phyloP scores from a whole-genome alignment of 2,113 vertebrate genomes.

The Cyprinodon brontotheroides region DNA sequence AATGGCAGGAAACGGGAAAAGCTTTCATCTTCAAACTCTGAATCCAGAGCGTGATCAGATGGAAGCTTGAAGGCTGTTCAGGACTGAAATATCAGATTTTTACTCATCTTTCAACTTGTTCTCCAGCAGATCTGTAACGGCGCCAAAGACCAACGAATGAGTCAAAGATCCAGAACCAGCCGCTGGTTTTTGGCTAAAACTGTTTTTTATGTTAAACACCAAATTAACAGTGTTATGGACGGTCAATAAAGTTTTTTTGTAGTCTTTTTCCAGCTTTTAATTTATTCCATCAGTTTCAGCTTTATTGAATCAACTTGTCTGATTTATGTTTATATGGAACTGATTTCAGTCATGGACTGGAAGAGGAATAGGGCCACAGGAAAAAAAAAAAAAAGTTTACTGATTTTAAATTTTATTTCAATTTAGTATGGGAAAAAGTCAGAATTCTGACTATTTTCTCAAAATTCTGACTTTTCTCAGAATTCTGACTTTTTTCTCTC shows the following conservation, averaged over 20 bases:
- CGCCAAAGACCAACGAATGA: neutral
- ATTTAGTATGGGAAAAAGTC: too few species aligned
- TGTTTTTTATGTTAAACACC: too few species aligned
- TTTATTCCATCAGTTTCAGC: neutral
- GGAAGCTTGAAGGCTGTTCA: neutral
- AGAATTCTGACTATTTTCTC: too few species aligned
- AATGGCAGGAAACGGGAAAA: neutral
- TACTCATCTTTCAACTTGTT: constrained; percentile 4
- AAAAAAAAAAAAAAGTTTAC: too few species aligned
- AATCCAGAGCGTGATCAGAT: neutral
- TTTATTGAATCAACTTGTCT: neutral
- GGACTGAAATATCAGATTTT: constrained; percentile 2
- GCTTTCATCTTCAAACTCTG: neutral
- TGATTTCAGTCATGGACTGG: too few species aligned
- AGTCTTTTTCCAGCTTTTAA: neutral
- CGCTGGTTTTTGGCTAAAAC: neutral
- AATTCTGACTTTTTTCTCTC: too few species aligned
- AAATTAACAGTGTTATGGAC: too few species aligned
- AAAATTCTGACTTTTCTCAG: too few species aligned
- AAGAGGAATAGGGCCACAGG: too few species aligned
- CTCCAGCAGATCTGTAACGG: neutral
- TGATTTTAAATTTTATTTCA: too few species aligned
- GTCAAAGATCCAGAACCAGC: neutral
- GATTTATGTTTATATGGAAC: too few species aligned
- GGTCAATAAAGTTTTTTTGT: too few species aligned